Conservation (phyloP, 1,140 invertebrate genomes). For the Drosophila seguyi region DNA sequence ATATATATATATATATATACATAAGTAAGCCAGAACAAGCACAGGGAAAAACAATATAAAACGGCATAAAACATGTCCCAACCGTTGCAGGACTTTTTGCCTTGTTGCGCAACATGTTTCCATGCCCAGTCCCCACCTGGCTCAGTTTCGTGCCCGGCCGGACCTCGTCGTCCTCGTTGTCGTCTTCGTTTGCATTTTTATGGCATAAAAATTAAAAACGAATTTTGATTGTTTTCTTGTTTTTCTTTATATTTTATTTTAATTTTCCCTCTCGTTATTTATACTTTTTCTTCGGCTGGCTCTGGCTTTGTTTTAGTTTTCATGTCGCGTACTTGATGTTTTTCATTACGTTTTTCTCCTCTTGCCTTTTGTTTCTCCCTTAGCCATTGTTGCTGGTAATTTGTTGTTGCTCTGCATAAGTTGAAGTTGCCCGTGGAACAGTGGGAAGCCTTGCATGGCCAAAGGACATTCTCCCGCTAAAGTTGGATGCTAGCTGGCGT, state of each 20-base stretch:
- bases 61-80: constrained; percentile 69
- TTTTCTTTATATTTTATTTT: constrained; percentile 49
- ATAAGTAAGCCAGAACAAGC: background rate
- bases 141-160: constrained; percentile 58
- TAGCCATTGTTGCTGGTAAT: constrained; percentile 56
- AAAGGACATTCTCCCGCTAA: constrained; percentile 64
- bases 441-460: constrained; percentile 73
- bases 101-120: constrained; percentile 65
- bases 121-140: constrained; percentile 24
- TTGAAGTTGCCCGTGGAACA: constrained; percentile 13
- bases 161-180: constrained; percentile 33
- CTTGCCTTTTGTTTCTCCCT: constrained; percentile 20
- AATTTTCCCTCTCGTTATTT: constrained; percentile 47
- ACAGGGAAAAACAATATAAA: constrained; percentile 34
- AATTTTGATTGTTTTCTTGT: constrained; percentile 80
- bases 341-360: constrained; percentile 29
- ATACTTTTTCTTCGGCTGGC: constrained; percentile 27
- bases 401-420: constrained; percentile 63
- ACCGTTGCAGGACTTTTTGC: constrained; percentile 55
- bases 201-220: constrained; percentile 83
- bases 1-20: background rate
- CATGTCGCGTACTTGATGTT: constrained; percentile 76
- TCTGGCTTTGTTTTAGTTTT: constrained; percentile 80
- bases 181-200: constrained; percentile 80
- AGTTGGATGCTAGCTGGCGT: constrained; percentile 25